Evolutionary conservation across 2,888 invertebrate genomes (phyloP).

Genomic region (Labia minor): DNA sequence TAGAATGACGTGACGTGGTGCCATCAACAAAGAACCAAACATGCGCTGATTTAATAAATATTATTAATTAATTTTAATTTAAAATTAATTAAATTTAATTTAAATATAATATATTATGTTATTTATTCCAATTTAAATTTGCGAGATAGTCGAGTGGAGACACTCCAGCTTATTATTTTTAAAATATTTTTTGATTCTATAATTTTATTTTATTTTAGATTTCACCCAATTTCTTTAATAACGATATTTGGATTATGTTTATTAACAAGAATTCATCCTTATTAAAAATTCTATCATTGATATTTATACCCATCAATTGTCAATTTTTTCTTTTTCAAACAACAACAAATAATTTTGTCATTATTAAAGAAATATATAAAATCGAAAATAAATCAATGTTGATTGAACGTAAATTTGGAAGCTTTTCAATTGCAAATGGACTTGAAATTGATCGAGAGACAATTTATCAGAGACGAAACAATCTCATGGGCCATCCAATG

Average conservation of each 20-base stretch:
- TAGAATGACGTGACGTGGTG: too few species aligned
- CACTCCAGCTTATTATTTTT: too few species aligned
- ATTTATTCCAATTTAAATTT: too few species aligned
- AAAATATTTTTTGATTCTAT: too few species aligned
- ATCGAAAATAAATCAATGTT: not conserved
- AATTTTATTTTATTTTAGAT: not conserved
- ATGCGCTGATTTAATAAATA: too few species aligned
- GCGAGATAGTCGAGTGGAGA: too few species aligned
- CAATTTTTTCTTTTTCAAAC: not conserved
- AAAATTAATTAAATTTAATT: too few species aligned
- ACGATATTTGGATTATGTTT: not conserved
- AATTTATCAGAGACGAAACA: not conserved
- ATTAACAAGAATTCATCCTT: too few species aligned
- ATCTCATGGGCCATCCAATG: not conserved
- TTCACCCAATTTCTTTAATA: not conserved
- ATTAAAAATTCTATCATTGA: too few species aligned
- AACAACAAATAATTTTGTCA: not conserved
- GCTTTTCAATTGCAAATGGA: not conserved
- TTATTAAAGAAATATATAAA: not conserved
- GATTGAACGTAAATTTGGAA: not conserved
- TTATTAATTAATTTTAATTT: too few species aligned
- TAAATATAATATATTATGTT: too few species aligned
- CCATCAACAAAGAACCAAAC: too few species aligned
- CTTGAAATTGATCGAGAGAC: not conserved
- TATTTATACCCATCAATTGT: not conserved